Evolutionary conservation across 2,797 vertebrate genomes (phyloP), one percentile per base, ranked within the genome.

Genomic region (Novumbra hubbsi): DNA sequence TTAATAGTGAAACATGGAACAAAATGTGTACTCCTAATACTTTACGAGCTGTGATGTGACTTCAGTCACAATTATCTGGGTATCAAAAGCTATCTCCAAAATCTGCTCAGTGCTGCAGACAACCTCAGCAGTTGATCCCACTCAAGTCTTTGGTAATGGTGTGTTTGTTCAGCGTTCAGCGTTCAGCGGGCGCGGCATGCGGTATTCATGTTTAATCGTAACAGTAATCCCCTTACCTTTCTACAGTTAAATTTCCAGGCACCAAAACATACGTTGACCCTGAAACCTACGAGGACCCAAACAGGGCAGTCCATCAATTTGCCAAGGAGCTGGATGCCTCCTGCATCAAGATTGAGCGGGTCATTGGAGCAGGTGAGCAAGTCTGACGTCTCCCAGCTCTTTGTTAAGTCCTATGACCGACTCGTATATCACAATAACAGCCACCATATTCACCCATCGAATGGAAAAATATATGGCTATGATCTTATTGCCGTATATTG

Each of bases 161-260:
- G 86, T 91, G 93, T 90, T 93, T 90, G 92, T 86, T 86, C 75
- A 74, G 64, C 71, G 92, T 86, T 86, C 75, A 74, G 64, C 71
- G 87, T 91, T 88, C 83, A 85, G 85, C 92, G 91, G 89, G 83
- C 91, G 88, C 83, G 85, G 85, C 92, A 91, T 90, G 82, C 90
- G 84, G 90, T 93, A 86, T 95, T 92, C 92, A 93, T 96, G 93
- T 93, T 95, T 95, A 93, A 95, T 94, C 94, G 92, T 94, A 95
- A 95, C 96, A 94, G 95, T 96, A 93, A 96, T 95, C 96, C 96
- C 97, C 95, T 98, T 96, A 96, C 95, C 93, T 94, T 95, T 96
- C 95, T 96, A 95, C 96, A 99, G 97, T 99, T 94, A 99, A 99
- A 98, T 98, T 99, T 96, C 98, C 98, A 96, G 98, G 98, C 95